A percentile compares a stretch with the other conserved stretches of the same genome.
Evolutionary conservation across 2,797 vertebrate genomes (phyloP).

Genomic region (Alosa sapidissima): DNA sequence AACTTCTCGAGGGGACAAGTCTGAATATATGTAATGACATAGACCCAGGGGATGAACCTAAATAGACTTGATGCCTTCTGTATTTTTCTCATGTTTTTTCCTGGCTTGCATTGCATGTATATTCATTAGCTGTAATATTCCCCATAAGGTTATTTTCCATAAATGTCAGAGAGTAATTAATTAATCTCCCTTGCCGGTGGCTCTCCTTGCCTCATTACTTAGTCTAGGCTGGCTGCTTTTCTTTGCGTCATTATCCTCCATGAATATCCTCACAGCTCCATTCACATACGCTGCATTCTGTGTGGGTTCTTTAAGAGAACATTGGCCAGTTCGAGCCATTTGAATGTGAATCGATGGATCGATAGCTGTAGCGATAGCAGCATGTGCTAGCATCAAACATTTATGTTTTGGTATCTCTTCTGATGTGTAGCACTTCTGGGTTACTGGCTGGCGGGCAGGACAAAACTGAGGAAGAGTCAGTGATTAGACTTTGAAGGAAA

Average conservation of each 20-base stretch:
- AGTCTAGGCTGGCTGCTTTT: slow-evolving; percentile 70
- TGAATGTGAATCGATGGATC: background rate
- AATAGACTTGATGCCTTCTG: slow-evolving; percentile 17
- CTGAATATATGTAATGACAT: slow-evolving; percentile 13
- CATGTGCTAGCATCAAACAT: background rate
- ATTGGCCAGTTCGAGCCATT: background rate
- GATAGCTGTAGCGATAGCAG: background rate
- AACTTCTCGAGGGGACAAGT: slow-evolving; percentile 1
- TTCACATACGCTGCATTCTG: background rate
- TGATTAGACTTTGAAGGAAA: background rate
- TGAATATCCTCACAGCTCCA: slow-evolving; percentile 39
- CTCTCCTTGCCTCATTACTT: slow-evolving; percentile 71
- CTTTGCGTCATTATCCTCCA: slow-evolving; percentile 61
- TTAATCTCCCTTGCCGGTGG: slow-evolving; percentile 73
- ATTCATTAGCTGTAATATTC: slow-evolving; percentile 72
- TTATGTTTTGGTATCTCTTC: background rate
- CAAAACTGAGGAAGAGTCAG: background rate
- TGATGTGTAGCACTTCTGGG: background rate
- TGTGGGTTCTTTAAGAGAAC: background rate
- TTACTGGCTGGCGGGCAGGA: background rate
- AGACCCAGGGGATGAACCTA: slow-evolving; percentile 16
- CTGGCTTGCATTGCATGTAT: slow-evolving; percentile 64
- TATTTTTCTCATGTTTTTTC: slow-evolving; percentile 53
- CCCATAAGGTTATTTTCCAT: slow-evolving; percentile 79
- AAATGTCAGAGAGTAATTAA: slow-evolving; percentile 79